Evolutionary conservation across 1,140 invertebrate species (phyloP), one percentile per base, ranked within the genome.

Genomic region (Atta colombica): DNA sequence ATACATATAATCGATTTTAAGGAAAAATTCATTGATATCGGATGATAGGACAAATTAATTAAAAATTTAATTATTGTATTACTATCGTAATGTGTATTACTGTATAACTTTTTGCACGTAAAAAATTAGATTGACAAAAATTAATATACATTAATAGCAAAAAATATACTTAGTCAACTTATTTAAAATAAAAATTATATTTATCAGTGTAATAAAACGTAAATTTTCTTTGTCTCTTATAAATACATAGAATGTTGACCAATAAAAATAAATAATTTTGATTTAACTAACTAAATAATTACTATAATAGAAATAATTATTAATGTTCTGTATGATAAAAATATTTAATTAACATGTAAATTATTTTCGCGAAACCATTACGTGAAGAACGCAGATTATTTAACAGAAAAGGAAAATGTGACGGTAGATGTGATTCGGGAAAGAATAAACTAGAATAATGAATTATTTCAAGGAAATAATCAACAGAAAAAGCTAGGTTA

Each of bases 401-500:
- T 12, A 28, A 12, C 25, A 0, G 21, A 28, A 71, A 12, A 71
- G 3, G 16, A 69, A 53, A 69, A 45, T 45, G 6, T 55, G 31
- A 21, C 16, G 2, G 39, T n/a, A 25, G 28, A 25, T 14, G 10
- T 21, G 18, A 31, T 28, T 63, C 28, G 18, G 35, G 5, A 28
- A 21, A n/a, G 18, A 49, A 51, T 2, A 16, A 51, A 69, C 51
- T 81, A n/a, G 66, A 45, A 12, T 35, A 58, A 25, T 74, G 28
- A 60, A 60, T 53, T 8, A 75, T 82, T 69, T 69, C 16, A 28
- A 16, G 25, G 39, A 45, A 61, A 77, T 10, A 77, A 74, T 31
- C 25, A 12, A 10, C 6, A 12, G 25, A 18, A 5, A 63, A 63
- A 80, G 31, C 31, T 6, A 35, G 49, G 61, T 66, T 21, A 21